phyloP scores from a whole-genome alignment of 2,113 vertebrate genomes.

The Sorex fumeus region DNA sequence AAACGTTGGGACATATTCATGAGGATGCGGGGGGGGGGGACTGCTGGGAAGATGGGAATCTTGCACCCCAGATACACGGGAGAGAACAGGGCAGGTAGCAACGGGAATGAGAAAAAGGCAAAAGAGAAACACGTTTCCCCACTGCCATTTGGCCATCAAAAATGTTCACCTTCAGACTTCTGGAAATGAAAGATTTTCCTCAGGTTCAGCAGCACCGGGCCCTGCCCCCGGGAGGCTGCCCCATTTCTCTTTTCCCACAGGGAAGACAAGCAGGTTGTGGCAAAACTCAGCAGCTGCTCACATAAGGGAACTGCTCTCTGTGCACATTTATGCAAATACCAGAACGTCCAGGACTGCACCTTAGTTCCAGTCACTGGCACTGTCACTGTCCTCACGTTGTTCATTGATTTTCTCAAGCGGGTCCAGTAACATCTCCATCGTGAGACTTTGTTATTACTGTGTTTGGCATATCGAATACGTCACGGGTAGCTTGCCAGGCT shows the following conservation, averaged over 20 bases:
- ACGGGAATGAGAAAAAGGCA: constrained; percentile 4
- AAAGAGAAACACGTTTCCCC: constrained; percentile 46
- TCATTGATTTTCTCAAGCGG: too few relatives aligned
- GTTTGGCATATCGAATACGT: too few relatives aligned
- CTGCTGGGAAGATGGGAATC: neutral
- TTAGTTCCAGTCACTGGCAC: too few relatives aligned
- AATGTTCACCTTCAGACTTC: constrained; percentile 34
- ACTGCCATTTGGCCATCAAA: constrained; percentile 8
- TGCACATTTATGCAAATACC: constrained; percentile 44
- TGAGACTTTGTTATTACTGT: too few relatives aligned
- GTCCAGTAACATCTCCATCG: too few relatives aligned
- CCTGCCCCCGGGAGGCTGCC: neutral
- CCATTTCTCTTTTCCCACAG: neutral
- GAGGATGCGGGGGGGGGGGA: neutral
- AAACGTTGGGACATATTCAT: neutral
- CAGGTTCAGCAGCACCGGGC: neutral
- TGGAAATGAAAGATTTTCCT: constrained; percentile 46
- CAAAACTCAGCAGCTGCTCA: neutral
- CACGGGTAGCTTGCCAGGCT: too few relatives aligned
- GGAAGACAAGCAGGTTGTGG: neutral
- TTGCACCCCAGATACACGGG: neutral
- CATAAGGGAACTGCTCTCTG: neutral
- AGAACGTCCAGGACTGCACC: neutral
- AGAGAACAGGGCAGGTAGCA: neutral
- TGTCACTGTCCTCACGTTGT: too few relatives aligned